These are phyloP conservation scores for Metridium senile DNA, from an alignment of 92 coral and sea anemone species.

Conservation along the genomic window DNA sequence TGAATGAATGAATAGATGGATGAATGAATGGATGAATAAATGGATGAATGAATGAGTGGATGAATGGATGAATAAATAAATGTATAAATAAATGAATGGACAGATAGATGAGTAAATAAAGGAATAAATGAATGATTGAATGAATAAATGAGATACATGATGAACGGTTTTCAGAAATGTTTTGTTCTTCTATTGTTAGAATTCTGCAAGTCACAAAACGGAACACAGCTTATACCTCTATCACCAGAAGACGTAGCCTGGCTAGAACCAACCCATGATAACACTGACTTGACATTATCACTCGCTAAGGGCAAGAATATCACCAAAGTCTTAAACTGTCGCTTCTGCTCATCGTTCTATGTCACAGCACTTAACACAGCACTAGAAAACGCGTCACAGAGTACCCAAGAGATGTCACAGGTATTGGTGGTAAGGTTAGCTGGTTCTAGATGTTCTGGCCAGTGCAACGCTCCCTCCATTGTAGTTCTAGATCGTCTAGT, in stretches of 20 bases:
- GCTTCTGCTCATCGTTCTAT: constrained; percentile 80
- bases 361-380: constrained; percentile 66
- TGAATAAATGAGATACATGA: too few species aligned
- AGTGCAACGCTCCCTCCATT: not conserved
- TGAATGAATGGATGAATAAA: too few species aligned
- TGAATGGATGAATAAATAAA: too few species aligned
- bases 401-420: not conserved
- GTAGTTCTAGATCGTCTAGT: constrained; percentile 54
- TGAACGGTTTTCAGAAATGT: too few species aligned
- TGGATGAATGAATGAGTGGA: too few species aligned
- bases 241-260: constrained; percentile 70
- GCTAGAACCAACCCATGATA: constrained; percentile 38
- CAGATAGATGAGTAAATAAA: too few species aligned
- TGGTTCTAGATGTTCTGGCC: constrained; percentile 31
- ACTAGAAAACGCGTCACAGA: constrained; percentile 44
- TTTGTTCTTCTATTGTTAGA: constrained; percentile 29
- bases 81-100: too few species aligned
- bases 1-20: too few species aligned
- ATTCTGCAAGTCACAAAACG: constrained; percentile 41
- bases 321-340: constrained; percentile 68
- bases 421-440: constrained; percentile 18
- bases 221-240: constrained; percentile 54
- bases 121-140: too few species aligned
- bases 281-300: constrained; percentile 33
- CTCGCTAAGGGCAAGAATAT: constrained; percentile 52